Evolutionary conservation across 2,797 vertebrate genomes (phyloP).

Genomic region (Sebastes baramenuke): DNA sequence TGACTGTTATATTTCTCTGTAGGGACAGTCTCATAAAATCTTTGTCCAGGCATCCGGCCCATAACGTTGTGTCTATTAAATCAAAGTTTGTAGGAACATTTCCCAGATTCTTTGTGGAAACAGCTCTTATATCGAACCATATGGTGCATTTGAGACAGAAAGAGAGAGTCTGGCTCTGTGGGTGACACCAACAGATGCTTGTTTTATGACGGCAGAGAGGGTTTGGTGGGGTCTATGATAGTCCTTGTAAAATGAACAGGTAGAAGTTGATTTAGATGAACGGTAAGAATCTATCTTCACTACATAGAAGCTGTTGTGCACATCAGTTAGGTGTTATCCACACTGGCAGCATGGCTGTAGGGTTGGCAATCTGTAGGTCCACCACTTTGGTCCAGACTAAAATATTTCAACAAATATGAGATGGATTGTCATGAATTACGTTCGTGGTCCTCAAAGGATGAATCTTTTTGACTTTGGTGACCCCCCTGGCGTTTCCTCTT

Average conservation of each 20-base stretch:
- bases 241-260: neutral
- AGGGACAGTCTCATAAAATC: slow-evolving; percentile 49
- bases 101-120: slow-evolving; percentile 38
- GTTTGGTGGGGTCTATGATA: neutral
- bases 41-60: slow-evolving; percentile 36
- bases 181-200: slow-evolving; percentile 37
- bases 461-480: neutral
- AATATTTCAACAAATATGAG: neutral
- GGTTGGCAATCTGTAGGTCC: neutral
- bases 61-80: slow-evolving; percentile 52
- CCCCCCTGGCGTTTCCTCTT: neutral
- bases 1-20: slow-evolving; percentile 46
- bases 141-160: slow-evolving; percentile 34
- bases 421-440: neutral
- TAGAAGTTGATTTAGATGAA: slow-evolving; percentile 5
- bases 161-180: neutral
- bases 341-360: neutral
- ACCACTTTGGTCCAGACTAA: neutral
- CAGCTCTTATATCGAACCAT: slow-evolving; percentile 12
- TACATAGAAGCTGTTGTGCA: neutral
- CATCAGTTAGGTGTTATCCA: neutral
- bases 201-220: slow-evolving; percentile 7
- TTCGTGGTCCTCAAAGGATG: neutral
- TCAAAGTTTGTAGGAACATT: slow-evolving; percentile 53
- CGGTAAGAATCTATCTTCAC: neutral